Evolutionary conservation across 2,113 vertebrate species (phyloP).

Genomic region (Rana temporaria): DNA sequence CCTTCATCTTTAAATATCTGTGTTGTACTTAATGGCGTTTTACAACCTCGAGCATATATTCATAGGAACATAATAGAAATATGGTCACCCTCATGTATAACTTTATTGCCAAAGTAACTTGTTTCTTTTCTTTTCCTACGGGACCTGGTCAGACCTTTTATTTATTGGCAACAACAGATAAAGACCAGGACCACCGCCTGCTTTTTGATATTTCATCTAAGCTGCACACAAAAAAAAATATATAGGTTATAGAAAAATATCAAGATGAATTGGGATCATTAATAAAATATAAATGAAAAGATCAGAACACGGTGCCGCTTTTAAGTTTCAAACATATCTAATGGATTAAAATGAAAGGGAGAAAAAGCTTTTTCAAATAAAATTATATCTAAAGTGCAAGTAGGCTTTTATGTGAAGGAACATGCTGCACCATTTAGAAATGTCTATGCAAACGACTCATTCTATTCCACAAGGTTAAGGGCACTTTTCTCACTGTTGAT

Average conservation of each 20-base stretch:
- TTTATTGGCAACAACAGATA: neutral
- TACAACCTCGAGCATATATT: conserved; percentile 2
- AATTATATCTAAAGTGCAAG: neutral
- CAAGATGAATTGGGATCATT: neutral
- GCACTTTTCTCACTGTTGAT: no score
- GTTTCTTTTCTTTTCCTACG: no score
- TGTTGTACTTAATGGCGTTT: neutral
- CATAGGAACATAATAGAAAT: conserved; percentile 1
- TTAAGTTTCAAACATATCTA: conserved; percentile 1
- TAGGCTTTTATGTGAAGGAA: neutral
- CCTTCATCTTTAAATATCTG: neutral
- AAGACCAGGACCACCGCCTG: neutral
- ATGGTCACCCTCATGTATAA: neutral
- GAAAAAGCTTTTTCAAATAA: neutral
- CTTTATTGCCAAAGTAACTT: neutral
- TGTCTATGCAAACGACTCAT: neutral
- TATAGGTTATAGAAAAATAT: neutral
- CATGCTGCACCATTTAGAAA: neutral
- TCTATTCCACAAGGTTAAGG: neutral
- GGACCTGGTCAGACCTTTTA: neutral
- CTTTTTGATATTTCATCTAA: neutral
- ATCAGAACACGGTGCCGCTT: neutral
- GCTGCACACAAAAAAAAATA: neutral
- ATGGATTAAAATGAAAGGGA: neutral
- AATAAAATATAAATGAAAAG: conserved; percentile 1